Conservation (phyloP, 2,888 invertebrate species). For the Callosobruchus maculatus region DNA sequence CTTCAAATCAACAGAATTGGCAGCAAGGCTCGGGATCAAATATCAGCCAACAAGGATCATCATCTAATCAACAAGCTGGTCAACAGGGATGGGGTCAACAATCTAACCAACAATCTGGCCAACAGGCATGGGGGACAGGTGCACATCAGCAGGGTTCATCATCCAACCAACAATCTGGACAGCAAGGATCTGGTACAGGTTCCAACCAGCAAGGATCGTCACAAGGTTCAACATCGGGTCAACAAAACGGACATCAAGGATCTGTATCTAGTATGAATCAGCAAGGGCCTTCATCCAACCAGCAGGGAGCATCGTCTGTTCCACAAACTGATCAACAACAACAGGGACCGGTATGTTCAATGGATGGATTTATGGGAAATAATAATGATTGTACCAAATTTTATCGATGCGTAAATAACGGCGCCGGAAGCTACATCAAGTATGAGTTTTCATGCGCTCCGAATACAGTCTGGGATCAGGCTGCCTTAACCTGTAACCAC, state of each 20-base stretch:
- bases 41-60: constrained; percentile 9
- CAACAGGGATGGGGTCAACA: constrained; percentile 15
- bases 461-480: constrained; percentile 74
- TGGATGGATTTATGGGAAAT: constrained; percentile 67
- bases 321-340: constrained; percentile 9
- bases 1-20: constrained; percentile 22
- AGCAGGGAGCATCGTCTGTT: constrained; percentile 11
- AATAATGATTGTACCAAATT: constrained; percentile 68
- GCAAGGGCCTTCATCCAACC: constrained; percentile 12
- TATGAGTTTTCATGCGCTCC: constrained; percentile 71
- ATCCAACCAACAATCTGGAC: constrained; percentile 16
- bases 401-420: constrained; percentile 68
- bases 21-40: constrained; percentile 2
- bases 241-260: constrained; percentile 21
- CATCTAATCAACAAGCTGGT: constrained; percentile 15
- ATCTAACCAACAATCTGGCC: constrained; percentile 19
- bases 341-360: background rate
- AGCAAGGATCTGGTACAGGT: constrained; percentile 8
- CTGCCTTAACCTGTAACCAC: constrained; percentile 67
- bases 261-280: constrained; percentile 11
- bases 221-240: constrained; percentile 11
- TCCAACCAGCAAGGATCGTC: constrained; percentile 11
- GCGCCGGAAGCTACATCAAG: constrained; percentile 57
- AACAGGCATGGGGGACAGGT: constrained; percentile 5
- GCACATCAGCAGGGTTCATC: constrained; percentile 17